Percentiles rank a stretch among this genome's conserved stretches.
Conservation (phyloP, 2,113 vertebrate genomes). For the Scophthalmus maximus region DNA sequence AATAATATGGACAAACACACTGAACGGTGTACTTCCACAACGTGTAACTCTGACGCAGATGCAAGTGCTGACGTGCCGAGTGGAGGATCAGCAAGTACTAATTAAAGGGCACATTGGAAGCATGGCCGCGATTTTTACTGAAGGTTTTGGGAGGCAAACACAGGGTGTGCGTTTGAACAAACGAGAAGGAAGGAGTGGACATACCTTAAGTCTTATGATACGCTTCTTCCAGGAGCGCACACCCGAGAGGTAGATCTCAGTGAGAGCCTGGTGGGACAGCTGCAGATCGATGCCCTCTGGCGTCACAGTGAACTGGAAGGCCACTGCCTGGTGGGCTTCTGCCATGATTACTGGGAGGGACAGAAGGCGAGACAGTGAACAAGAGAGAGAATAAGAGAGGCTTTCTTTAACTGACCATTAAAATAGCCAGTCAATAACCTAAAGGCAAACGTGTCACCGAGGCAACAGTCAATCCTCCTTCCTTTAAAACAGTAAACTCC, state of each 20-base stretch:
- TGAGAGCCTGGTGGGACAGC: conserved; percentile 84
- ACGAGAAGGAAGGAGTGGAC: not conserved
- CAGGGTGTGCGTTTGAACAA: not conserved
- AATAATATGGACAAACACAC: not conserved
- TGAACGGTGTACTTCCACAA: not conserved
- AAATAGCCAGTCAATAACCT: too few species aligned
- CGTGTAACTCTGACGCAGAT: not conserved
- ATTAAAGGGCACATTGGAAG: not conserved
- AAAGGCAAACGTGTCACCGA: too few species aligned
- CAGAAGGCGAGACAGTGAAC: not conserved
- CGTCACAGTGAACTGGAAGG: conserved; percentile 88
- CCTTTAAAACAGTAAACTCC: too few species aligned
- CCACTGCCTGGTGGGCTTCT: conserved; percentile 91
- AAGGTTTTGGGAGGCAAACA: not conserved
- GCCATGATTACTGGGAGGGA: conserved; percentile 81
- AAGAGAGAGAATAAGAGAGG: not conserved
- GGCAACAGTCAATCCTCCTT: too few species aligned
- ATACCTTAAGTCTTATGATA: conserved; percentile 86
- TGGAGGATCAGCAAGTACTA: not conserved
- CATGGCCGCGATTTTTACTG: not conserved
- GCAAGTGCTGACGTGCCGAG: not conserved
- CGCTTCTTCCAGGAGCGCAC: conserved; percentile 91
- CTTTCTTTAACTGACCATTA: not conserved
- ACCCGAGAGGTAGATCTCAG: conserved; percentile 89
- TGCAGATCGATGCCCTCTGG: conserved; percentile 83